Evolutionary conservation across 2,888 invertebrate species (phyloP).

Genomic region (Drepana falcataria): DNA sequence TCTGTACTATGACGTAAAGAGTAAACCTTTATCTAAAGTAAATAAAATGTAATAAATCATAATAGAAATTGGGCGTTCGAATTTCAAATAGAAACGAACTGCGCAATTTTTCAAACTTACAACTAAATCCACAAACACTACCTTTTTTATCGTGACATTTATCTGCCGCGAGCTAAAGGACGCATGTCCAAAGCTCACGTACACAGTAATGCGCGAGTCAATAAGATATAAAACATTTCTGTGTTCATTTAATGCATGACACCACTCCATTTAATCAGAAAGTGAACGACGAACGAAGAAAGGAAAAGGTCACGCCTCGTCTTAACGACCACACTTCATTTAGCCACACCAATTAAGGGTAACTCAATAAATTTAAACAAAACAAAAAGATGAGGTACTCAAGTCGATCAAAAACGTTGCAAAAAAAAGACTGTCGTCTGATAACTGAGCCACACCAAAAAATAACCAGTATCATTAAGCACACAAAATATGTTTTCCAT

Average conservation of each 20-base stretch:
- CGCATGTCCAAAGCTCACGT: background rate
- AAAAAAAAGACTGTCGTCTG: constrained; percentile 58
- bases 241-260: constrained; percentile 21
- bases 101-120: background rate
- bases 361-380: constrained; percentile 59
- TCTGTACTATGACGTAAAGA: too few species aligned
- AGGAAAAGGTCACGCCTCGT: constrained; percentile 47
- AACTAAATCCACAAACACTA: background rate
- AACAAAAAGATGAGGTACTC: constrained; percentile 48
- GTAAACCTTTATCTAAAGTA: too few species aligned
- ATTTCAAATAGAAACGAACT: background rate
- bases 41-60: too few species aligned
- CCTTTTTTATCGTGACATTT: background rate
- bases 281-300: constrained; percentile 9
- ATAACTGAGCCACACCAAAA: constrained; percentile 70
- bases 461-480: constrained; percentile 76
- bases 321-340: constrained; percentile 47
- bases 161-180: background rate
- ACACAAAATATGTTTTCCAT: constrained; percentile 79
- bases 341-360: constrained; percentile 62
- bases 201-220: constrained; percentile 7
- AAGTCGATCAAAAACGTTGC: constrained; percentile 48
- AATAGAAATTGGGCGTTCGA: too few species aligned
- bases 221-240: constrained; percentile 22
- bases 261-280: constrained; percentile 24